These are phyloP conservation scores for Styela clava DNA, from an alignment of 23 tunicate species.

Conservation along the genomic window DNA sequence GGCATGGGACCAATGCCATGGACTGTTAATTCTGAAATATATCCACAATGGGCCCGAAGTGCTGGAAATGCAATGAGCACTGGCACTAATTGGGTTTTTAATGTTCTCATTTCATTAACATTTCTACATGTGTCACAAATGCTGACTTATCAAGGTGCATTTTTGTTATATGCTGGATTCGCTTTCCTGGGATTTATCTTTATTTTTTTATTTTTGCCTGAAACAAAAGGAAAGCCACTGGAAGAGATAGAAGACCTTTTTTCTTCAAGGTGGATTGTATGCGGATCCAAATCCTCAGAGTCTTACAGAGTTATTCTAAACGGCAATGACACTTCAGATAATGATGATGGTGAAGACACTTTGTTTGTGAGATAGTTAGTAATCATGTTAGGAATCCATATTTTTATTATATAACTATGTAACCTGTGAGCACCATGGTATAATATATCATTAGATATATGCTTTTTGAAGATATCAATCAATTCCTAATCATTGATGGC, in stretches of 20 bases:
- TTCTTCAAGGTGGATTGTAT: constrained; percentile 52
- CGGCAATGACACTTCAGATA: constrained; percentile 15
- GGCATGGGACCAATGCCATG: constrained; percentile 99
- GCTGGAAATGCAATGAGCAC: constrained; percentile 79
- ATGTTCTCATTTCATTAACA: constrained; percentile 77
- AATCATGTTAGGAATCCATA: background rate
- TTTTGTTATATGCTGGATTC: constrained; percentile 66
- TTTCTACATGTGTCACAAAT: constrained; percentile 68
- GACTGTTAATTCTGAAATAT: constrained; percentile 93
- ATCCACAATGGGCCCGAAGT: constrained; percentile 93
- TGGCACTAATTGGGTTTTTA: constrained; percentile 85
- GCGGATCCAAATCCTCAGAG: constrained; percentile 36
- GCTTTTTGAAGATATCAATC: too few species aligned
- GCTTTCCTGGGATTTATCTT: constrained; percentile 63
- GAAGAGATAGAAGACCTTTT: constrained; percentile 74
- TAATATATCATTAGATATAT: too few species aligned
- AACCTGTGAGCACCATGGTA: too few species aligned
- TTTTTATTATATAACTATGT: too few species aligned
- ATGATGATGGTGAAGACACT: constrained; percentile 35
- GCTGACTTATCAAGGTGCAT: constrained; percentile 81
- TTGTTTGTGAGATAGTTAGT: constrained; percentile 6
- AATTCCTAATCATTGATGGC: too few species aligned
- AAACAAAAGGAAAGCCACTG: constrained; percentile 90
- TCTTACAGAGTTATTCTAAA: constrained; percentile 41
- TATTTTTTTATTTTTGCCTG: constrained; percentile 77